These are phyloP conservation scores for Sebastes aleutianus DNA, from an alignment of 2,797 vertebrate species.

Conservation along the genomic window DNA sequence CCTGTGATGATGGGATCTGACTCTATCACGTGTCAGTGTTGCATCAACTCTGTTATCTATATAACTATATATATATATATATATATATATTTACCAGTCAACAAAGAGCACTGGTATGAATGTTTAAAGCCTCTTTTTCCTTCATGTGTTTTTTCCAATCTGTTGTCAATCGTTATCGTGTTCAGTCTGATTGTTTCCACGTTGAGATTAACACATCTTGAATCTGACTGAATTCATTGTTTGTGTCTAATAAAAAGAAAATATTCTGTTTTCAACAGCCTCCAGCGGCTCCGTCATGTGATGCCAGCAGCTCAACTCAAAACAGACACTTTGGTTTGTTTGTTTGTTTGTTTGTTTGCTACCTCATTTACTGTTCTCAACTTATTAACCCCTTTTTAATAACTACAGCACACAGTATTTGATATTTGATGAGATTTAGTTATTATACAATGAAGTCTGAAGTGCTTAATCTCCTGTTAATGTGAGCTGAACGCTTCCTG, in stretches of 20 bases:
- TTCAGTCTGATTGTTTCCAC: slow-evolving; percentile 5
- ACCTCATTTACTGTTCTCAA: neutral
- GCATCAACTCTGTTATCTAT: too few species aligned
- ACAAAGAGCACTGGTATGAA: too few species aligned
- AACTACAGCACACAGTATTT: too few species aligned
- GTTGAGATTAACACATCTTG: slow-evolving; percentile 18
- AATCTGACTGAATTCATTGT: slow-evolving; percentile 24
- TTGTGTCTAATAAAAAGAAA: slow-evolving; percentile 18
- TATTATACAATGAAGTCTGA: too few species aligned
- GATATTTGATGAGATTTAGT: too few species aligned
- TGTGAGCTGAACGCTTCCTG: too few species aligned
- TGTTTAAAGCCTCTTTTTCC: too few species aligned
- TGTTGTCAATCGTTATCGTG: slow-evolving; percentile 23
- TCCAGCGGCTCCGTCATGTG: slow-evolving; percentile 11
- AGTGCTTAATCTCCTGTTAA: too few species aligned
- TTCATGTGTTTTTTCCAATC: neutral
- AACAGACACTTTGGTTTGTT: slow-evolving; percentile 14
- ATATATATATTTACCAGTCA: too few species aligned
- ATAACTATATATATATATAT: too few species aligned
- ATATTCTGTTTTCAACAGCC: slow-evolving; percentile 16
- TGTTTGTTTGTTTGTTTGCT: neutral
- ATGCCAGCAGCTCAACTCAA: slow-evolving; percentile 32
- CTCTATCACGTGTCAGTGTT: too few species aligned
- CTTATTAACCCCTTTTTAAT: neutral
- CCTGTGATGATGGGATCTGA: too few species aligned